These are phyloP conservation scores for Antidorcas marsupialis DNA, from an alignment of 2,113 vertebrate genomes.

Conservation along the genomic window DNA sequence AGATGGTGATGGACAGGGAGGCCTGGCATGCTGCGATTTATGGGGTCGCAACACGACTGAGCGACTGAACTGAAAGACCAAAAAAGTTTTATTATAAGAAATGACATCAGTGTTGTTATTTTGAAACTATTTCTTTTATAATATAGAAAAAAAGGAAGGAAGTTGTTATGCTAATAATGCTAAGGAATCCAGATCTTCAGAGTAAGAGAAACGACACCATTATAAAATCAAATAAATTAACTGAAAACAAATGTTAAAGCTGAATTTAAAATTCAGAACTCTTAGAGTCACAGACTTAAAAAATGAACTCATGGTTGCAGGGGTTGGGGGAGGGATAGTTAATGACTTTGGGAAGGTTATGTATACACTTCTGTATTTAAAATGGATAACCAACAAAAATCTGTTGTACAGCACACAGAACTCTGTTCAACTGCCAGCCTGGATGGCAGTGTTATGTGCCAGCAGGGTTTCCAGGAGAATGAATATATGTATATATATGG, in stretches of 20 bases:
- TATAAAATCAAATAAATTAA: not conserved
- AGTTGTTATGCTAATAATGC: not conserved
- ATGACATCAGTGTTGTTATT: not conserved
- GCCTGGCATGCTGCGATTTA: too few species aligned
- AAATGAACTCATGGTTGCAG: not conserved
- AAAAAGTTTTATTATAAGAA: not conserved
- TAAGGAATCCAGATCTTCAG: not conserved
- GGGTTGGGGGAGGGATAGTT: not conserved
- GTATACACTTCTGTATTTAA: not conserved
- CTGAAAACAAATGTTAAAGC: not conserved
- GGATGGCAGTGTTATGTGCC: not conserved
- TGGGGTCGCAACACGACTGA: too few species aligned
- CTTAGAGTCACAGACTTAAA: not conserved
- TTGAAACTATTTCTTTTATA: not conserved
- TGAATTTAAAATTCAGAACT: not conserved
- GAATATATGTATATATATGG: not conserved
- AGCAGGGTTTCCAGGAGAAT: not conserved
- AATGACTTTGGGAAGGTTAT: not conserved
- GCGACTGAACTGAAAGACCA: not conserved
- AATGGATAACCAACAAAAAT: not conserved
- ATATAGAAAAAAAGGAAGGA: not conserved
- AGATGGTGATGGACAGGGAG: too few species aligned
- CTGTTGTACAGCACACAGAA: not conserved
- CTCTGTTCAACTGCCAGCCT: not conserved
- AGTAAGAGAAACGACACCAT: not conserved